Evolutionary conservation across 2,797 vertebrate species (phyloP).

Genomic region (Peromyscus melanophrys): DNA sequence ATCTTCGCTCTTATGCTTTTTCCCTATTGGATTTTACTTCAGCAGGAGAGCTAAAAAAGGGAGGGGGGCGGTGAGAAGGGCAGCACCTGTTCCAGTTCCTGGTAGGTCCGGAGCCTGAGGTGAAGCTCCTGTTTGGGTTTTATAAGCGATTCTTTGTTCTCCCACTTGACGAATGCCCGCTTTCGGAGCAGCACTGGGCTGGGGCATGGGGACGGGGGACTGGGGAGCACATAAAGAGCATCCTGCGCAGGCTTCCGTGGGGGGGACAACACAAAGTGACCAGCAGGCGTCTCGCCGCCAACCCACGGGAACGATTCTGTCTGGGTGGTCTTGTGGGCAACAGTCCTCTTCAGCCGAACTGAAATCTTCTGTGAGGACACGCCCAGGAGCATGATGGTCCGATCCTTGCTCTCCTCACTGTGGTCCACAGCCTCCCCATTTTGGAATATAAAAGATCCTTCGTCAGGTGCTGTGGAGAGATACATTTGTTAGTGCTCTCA

Average conservation of each 20-base stretch:
- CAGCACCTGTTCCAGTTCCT: slow-evolving; percentile 93
- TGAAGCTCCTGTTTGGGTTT: slow-evolving; percentile 91
- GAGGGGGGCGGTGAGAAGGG: not conserved
- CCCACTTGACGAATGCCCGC: slow-evolving; percentile 96
- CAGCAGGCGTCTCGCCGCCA: slow-evolving; percentile 59
- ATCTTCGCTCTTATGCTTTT: not conserved
- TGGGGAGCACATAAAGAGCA: slow-evolving; percentile 87
- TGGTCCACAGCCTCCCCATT: slow-evolving; percentile 91
- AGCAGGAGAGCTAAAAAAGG: not conserved
- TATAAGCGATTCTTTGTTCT: slow-evolving; percentile 93
- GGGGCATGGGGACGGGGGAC: slow-evolving; percentile 89
- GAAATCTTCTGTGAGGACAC: slow-evolving; percentile 90
- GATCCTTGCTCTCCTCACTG: slow-evolving; percentile 90
- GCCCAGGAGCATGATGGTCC: slow-evolving; percentile 93
- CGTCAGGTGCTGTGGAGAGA: slow-evolving; percentile 91
- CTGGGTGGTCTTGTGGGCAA: slow-evolving; percentile 94
- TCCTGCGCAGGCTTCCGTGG: slow-evolving; percentile 84
- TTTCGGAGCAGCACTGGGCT: slow-evolving; percentile 94
- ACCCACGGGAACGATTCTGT: slow-evolving; percentile 89
- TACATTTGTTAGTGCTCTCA: not conserved
- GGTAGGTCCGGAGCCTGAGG: slow-evolving; percentile 90
- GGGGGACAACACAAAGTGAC: slow-evolving; percentile 74
- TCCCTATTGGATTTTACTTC: not conserved
- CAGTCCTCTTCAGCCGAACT: slow-evolving; percentile 89
- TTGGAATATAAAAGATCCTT: slow-evolving; percentile 92